phyloP scores from a whole-genome alignment of 1,140 invertebrate species.

The Tetragonula clypearis region DNA sequence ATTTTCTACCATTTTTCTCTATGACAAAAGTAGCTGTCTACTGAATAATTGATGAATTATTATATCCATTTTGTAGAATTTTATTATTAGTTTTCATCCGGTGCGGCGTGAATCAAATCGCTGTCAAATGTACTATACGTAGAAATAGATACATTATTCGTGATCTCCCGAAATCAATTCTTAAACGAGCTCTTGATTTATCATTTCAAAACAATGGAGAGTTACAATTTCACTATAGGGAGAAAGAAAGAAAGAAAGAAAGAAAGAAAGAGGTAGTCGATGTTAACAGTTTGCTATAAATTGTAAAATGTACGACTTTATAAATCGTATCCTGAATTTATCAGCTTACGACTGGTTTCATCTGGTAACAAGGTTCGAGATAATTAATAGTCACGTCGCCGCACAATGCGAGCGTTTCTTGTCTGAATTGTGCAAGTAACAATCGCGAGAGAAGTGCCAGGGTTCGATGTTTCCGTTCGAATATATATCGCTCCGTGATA shows the following conservation, averaged over 20 bases:
- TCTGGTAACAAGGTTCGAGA: neutral
- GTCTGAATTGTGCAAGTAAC: slow-evolving; percentile 15
- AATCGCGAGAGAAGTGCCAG: neutral
- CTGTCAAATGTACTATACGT: neutral
- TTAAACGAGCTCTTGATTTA: too few relatives aligned
- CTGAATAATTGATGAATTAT: neutral
- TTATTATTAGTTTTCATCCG: neutral
- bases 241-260: too few relatives aligned
- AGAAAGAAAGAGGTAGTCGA: too few relatives aligned
- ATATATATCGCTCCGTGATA: slow-evolving; percentile 68
- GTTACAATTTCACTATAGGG: too few relatives aligned
- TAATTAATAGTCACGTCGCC: neutral
- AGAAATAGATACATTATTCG: too few relatives aligned
- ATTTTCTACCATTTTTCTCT: neutral
- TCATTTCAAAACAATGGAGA: too few relatives aligned
- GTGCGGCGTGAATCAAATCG: neutral
- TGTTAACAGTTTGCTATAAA: too few relatives aligned
- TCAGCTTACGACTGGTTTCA: neutral
- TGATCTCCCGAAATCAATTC: too few relatives aligned
- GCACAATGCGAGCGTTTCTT: neutral
- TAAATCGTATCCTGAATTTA: too few relatives aligned
- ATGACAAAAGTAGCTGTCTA: neutral
- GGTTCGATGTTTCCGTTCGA: slow-evolving; percentile 45
- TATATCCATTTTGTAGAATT: too few relatives aligned
- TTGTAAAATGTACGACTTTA: too few relatives aligned